Percentiles rank a stretch among this genome's conserved stretches.
These are phyloP conservation scores for Acrocephalus scirpaceus DNA, from an alignment of 2,797 vertebrate genomes.

Conservation along the genomic window DNA sequence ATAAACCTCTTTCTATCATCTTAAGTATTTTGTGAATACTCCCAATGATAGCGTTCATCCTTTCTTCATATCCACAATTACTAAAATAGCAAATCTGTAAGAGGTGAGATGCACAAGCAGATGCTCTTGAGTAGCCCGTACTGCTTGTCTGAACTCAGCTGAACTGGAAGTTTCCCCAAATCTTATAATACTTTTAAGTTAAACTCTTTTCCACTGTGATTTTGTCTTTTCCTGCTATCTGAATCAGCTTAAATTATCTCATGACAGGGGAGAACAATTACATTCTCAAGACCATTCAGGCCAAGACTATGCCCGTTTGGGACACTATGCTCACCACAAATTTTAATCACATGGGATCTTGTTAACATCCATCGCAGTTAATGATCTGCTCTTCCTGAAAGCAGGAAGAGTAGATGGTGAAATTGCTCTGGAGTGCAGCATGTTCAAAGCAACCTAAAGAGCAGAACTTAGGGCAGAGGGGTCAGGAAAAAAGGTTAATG, in stretches of 20 bases:
- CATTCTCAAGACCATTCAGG: neutral
- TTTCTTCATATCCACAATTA: neutral
- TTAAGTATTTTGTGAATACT: neutral
- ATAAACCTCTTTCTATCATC: neutral
- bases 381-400: neutral
- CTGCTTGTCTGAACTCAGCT: neutral
- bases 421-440: neutral
- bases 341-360: neutral
- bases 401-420: neutral
- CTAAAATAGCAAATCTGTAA: neutral
- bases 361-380: neutral
- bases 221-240: neutral
- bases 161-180: neutral
- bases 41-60: neutral
- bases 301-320: neutral
- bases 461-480: neutral
- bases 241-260: neutral
- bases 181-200: neutral
- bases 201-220: neutral
- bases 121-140: neutral
- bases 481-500: neutral
- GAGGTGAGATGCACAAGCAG: neutral
- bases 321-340: neutral
- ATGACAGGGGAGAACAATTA: neutral
- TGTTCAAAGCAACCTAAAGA: neutral